Base-by-base conservation (phyloP, 2,888 invertebrate species). In the Sympetrum striolatum region DNA sequence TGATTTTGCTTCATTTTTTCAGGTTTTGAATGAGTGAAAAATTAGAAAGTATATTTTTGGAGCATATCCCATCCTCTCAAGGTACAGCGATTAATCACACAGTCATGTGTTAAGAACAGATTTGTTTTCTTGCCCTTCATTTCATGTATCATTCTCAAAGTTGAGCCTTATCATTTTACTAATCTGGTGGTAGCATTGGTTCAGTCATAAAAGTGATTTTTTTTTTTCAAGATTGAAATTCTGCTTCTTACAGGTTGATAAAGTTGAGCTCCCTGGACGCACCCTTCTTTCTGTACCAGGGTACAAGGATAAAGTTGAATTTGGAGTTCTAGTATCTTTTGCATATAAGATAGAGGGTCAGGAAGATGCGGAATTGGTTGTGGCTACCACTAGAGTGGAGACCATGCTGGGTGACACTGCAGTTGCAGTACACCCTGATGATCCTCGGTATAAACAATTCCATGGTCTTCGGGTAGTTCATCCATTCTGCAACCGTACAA, bases 341-440 rank as follows among this genome's bases (percentile, higher is more conserved):
- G 98, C 98, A 0, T 99, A 99, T 94, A 96, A 96, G 93, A 94
- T 97, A 1, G 96, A 97, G 91, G 96, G 95, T 81, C 93, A 93
- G 91, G 92, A 92, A 25, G 95, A 95, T 48, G 98, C 98, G 90
- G 98, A 98, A 94, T 95, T 99, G 79, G 95, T 98, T 90, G 99
- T 99, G 44, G 98, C 99, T 0, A 99, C 99, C 1, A 99, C 99
- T 0, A 97, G 99, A 92, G 96, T 99, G 44, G 99, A 99, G 95
- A 99, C 99, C 0, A 99, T 99, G 98, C 94, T 99, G 18, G 98
- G 99, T 1, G 99, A 99, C 94, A 97, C 98, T 0, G 99, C 98
- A 0, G 97, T 99, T 1, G 99, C 99, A n/a, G 99, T 99, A 0
- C 97, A 99, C 94, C 99, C 99, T 0, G 95, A 97, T 2, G 99